Evolutionary conservation across 2,888 invertebrate genomes (phyloP).

Genomic region (Plagodis pulveraria): DNA sequence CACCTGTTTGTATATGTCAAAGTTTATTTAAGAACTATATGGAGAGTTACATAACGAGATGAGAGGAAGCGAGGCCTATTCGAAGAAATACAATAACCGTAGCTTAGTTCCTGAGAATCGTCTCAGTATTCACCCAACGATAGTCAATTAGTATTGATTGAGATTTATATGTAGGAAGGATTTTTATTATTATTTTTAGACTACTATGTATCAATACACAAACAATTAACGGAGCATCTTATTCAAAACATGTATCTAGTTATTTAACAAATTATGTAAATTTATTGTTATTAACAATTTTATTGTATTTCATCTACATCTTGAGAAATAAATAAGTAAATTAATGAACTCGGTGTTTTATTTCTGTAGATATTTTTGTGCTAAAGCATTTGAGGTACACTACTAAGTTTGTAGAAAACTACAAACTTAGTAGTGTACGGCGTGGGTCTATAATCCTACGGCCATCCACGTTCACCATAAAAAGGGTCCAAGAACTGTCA

Average conservation of each 20-base stretch:
- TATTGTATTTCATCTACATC: conserved; percentile 73
- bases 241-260: conserved; percentile 29
- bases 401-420: too few relatives aligned
- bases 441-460: too few relatives aligned
- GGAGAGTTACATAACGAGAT: conserved; percentile 58
- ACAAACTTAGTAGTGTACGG: too few relatives aligned
- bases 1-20: conserved; percentile 81
- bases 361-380: conserved; percentile 4
- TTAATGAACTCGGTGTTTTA: conserved; percentile 43
- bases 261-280: conserved; percentile 55
- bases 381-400: too few relatives aligned
- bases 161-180: conserved; percentile 76
- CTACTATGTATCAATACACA: conserved; percentile 64
- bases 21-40: conserved; percentile 77
- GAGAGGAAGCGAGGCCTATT: conserved; percentile 65
- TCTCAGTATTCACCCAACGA: conserved; percentile 83
- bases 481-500: too few relatives aligned
- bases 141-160: conserved; percentile 83
- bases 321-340: conserved; percentile 68
- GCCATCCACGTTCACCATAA: too few relatives aligned
- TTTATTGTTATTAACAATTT: conserved; percentile 71
- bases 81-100: conserved; percentile 52
- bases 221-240: conserved; percentile 31
- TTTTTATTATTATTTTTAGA: conserved; percentile 61
- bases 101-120: conserved; percentile 74